These are phyloP conservation scores for Odocoileus virginianus DNA, from an alignment of 2,113 vertebrate species.

Conservation along the genomic window DNA sequence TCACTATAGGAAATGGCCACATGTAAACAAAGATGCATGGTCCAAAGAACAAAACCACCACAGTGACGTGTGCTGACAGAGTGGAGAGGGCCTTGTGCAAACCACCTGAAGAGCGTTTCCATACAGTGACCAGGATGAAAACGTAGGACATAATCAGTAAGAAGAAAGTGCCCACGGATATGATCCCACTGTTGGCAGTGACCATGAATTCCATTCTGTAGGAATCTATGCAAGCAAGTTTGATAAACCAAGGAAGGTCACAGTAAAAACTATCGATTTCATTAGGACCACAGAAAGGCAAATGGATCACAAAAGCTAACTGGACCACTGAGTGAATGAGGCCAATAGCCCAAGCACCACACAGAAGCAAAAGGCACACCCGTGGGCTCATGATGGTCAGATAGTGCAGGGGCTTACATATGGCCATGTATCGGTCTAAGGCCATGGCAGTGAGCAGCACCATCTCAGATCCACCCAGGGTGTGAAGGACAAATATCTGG, in stretches of 20 bases:
- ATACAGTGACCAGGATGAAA: constrained; percentile 58
- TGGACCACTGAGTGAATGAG: constrained; percentile 1
- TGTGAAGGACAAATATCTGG: constrained; percentile 65
- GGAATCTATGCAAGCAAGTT: constrained; percentile 26
- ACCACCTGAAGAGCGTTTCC: neutral
- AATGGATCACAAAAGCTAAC: neutral
- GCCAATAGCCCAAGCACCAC: neutral
- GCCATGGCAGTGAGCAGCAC: constrained; percentile 57
- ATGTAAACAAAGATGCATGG: constrained; percentile 40
- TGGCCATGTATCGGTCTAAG: constrained; percentile 57
- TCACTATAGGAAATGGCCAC: neutral
- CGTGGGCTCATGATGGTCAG: constrained; percentile 19
- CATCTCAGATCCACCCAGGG: constrained; percentile 54
- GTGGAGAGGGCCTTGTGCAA: constrained; percentile 62
- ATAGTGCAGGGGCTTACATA: constrained; percentile 51
- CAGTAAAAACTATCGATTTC: constrained; percentile 41
- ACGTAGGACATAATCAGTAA: constrained; percentile 63
- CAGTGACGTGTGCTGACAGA: constrained; percentile 45
- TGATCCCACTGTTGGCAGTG: constrained; percentile 64
- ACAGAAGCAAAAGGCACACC: neutral
- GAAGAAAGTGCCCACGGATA: constrained; percentile 51
- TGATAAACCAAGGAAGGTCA: neutral
- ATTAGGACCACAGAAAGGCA: constrained; percentile 43
- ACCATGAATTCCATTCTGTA: constrained; percentile 58
- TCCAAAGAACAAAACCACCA: constrained; percentile 62